Conservation (phyloP, 2,888 invertebrate genomes). For the Drosophila borborema region DNA sequence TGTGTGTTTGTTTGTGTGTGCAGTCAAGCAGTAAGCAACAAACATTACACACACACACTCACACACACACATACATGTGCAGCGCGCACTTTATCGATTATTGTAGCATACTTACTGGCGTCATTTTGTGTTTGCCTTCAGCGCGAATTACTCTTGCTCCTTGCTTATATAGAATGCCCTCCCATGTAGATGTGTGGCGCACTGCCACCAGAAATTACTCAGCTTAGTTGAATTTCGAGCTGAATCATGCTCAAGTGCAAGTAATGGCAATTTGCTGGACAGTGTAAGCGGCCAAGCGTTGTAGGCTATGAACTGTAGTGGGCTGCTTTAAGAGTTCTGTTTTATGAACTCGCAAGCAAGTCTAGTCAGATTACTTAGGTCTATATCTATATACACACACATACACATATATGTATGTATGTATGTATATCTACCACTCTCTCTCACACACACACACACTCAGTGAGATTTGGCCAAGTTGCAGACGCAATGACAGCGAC, state of each 20-base stretch:
- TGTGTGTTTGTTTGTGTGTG: conserved; percentile 35
- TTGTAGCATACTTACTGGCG: conserved; percentile 76
- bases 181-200: conserved; percentile 12
- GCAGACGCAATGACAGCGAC: conserved; percentile 68
- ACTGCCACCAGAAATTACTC: conserved; percentile 21
- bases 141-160: conserved; percentile 38
- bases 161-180: not conserved
- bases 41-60: conserved; percentile 19
- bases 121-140: conserved; percentile 50
- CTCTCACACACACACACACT: conserved; percentile 13
- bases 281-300: conserved; percentile 3
- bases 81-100: conserved; percentile 72
- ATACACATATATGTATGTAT: not conserved
- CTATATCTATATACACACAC: conserved; percentile 5
- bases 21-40: conserved; percentile 56
- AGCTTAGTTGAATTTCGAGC: conserved; percentile 46
- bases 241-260: conserved; percentile 55
- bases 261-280: conserved; percentile 70
- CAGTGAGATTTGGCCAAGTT: conserved; percentile 32
- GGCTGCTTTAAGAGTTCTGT: conserved; percentile 23
- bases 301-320: not conserved
- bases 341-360: conserved; percentile 47
- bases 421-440: too few species aligned
- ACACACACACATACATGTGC: conserved; percentile 10
- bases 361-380: conserved; percentile 28